phyloP scores from a whole-genome alignment of 2,888 invertebrate species.

The Busseola fusca region DNA sequence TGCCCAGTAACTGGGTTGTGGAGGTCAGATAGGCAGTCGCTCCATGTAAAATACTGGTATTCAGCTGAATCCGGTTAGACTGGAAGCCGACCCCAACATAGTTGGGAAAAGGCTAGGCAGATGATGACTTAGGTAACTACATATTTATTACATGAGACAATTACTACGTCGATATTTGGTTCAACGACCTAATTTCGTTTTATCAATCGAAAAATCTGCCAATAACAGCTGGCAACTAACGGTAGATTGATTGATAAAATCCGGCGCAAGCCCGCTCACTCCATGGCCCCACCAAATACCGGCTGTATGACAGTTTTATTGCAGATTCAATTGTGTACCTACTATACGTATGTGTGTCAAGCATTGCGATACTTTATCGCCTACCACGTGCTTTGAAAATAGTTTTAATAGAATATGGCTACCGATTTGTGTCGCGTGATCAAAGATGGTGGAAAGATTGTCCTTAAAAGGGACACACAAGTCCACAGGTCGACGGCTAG shows the following conservation, averaged over 20 bases:
- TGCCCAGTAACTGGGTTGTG: no score
- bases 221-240: no score
- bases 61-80: no score
- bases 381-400: constrained; percentile 30
- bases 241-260: neutral
- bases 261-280: constrained; percentile 1
- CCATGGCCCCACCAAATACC: constrained; percentile 30
- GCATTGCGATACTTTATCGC: constrained; percentile 24
- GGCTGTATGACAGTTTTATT: constrained; percentile 51
- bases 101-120: no score
- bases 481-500: no score
- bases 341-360: constrained; percentile 40
- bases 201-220: neutral
- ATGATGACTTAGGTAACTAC: no score
- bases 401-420: neutral
- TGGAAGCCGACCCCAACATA: no score
- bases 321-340: constrained; percentile 40
- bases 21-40: no score
- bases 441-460: neutral
- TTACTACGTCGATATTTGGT: no score
- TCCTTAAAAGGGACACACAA: no score
- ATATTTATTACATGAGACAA: no score
- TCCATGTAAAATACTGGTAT: no score
- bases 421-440: constrained; percentile 4
- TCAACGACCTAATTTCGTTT: neutral